Evolutionary conservation across 2,888 invertebrate species (phyloP).

Genomic region (Atethmia centrago): DNA sequence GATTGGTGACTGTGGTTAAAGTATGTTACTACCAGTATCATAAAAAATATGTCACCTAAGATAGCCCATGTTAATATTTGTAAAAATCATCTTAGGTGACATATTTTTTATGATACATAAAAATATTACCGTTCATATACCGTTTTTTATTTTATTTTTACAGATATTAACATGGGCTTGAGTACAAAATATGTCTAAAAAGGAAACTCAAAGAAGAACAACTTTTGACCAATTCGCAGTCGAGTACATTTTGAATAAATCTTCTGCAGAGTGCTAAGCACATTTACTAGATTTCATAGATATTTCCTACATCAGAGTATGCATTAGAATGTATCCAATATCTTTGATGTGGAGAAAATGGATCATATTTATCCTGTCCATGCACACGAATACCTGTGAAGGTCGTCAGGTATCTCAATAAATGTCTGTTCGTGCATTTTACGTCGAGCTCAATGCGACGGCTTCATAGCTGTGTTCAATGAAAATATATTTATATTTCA

Average conservation of each 20-base stretch:
- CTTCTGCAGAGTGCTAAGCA: neutral
- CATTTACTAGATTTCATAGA: neutral
- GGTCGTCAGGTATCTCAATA: constrained; percentile 35
- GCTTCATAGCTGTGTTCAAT: constrained; percentile 24
- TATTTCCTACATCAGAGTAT: neutral
- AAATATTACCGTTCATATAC: no score
- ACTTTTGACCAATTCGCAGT: neutral
- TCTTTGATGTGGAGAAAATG: constrained; percentile 16
- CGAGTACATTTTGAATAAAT: neutral
- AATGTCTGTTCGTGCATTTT: constrained; percentile 55
- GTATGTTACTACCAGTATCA: neutral
- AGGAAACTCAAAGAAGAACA: neutral
- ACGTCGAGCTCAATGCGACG: constrained; percentile 25
- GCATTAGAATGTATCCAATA: constrained; percentile 37
- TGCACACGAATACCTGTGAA: neutral
- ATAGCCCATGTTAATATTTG: no score
- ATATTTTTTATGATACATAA: no score
- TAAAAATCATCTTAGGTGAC: no score
- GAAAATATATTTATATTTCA: constrained; percentile 38
- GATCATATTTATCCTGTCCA: constrained; percentile 6
- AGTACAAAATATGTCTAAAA: neutral
- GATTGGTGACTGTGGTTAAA: neutral
- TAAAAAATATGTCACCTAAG: no score
- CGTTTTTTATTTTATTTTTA: no score
- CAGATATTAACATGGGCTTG: neutral